These are phyloP conservation scores for Andrena fulva DNA, from an alignment of 2,888 invertebrate species.

Conservation along the genomic window DNA sequence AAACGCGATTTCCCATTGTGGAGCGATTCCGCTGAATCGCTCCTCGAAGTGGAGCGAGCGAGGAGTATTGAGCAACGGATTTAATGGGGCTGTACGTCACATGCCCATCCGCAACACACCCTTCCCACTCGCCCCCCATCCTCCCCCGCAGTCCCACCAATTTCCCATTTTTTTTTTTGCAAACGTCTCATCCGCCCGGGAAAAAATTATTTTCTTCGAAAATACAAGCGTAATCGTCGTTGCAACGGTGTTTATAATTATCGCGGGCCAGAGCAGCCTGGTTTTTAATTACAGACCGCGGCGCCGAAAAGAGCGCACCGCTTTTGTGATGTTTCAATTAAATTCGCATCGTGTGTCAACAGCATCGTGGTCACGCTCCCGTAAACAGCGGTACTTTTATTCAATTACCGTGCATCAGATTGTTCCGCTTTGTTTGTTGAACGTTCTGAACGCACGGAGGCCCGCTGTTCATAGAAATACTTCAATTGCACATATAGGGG, in stretches of 20 bases:
- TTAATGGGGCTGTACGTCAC: too few species aligned
- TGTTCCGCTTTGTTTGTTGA: slow-evolving; percentile 18
- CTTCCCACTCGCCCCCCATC: too few species aligned
- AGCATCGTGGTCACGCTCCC: slow-evolving; percentile 22
- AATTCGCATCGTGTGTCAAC: slow-evolving; percentile 32
- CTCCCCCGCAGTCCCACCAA: too few species aligned
- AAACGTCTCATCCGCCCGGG: too few species aligned
- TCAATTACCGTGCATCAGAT: slow-evolving; percentile 15
- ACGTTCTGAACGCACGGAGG: not conserved
- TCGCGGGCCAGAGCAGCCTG: not conserved
- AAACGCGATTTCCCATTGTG: not conserved
- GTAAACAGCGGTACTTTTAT: slow-evolving; percentile 31
- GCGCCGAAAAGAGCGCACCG: not conserved
- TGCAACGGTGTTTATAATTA: slow-evolving; percentile 15
- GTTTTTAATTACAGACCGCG: slow-evolving; percentile 39
- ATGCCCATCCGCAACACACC: too few species aligned
- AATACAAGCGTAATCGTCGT: not conserved
- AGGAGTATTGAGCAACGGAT: too few species aligned
- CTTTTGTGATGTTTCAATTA: slow-evolving; percentile 38
- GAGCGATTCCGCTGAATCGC: too few species aligned
- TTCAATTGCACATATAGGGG: not conserved
- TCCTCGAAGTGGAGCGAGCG: too few species aligned
- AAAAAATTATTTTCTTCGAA: too few species aligned
- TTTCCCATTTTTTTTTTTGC: too few species aligned
- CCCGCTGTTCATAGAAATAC: not conserved